Evolutionary conservation across 2,113 vertebrate genomes (phyloP).

Genomic region (Electrona antarctica): DNA sequence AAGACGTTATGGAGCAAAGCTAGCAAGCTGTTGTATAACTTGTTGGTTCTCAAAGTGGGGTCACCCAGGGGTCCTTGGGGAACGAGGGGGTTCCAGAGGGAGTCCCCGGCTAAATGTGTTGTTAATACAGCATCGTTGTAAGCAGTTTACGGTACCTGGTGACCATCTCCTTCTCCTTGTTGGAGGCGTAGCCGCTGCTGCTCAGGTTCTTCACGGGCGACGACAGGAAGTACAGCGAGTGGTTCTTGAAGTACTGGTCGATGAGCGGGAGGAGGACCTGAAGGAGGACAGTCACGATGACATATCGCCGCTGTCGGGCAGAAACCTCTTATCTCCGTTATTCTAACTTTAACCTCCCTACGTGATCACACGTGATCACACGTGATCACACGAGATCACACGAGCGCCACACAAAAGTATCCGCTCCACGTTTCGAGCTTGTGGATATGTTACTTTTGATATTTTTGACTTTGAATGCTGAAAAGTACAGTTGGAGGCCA

Average conservation of each 20-base stretch:
- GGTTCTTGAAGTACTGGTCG: constrained; percentile 98
- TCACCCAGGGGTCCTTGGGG: too few relatives aligned
- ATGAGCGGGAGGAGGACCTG: constrained; percentile 97
- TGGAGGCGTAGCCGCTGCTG: constrained; percentile 96
- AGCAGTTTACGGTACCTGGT: constrained; percentile 82
- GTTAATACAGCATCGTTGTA: background rate
- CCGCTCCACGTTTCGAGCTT: too few relatives aligned
- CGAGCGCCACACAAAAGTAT: too few relatives aligned
- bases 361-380: too few relatives aligned
- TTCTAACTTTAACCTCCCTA: too few relatives aligned
- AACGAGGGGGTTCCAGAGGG: background rate
- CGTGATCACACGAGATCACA: too few relatives aligned
- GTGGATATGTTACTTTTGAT: too few relatives aligned
- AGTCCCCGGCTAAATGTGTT: background rate
- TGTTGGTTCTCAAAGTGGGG: background rate
- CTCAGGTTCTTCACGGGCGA: constrained; percentile 93
- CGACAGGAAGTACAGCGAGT: constrained; percentile 95
- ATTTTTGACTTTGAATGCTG: too few relatives aligned
- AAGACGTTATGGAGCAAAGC: background rate
- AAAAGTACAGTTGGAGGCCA: too few relatives aligned
- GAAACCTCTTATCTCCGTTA: too few relatives aligned
- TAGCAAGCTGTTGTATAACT: background rate
- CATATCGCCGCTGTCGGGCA: too few relatives aligned
- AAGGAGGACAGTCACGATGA: constrained; percentile 20
- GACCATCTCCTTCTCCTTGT: constrained; percentile 99